Conservation (phyloP, 2,888 invertebrate species). For the Xestoiulus laeticollis region DNA sequence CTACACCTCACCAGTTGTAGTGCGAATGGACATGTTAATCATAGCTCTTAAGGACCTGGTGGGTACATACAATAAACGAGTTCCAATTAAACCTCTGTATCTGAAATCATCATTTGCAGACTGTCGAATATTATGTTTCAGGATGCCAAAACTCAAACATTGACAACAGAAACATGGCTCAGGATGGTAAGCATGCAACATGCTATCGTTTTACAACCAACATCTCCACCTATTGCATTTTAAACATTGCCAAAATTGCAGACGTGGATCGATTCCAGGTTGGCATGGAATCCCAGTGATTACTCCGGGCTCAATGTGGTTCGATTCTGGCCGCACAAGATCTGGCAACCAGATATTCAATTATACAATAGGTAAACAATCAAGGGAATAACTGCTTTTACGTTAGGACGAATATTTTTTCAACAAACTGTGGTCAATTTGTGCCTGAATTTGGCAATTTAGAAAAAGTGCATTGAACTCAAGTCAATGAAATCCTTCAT, state of each 20-base stretch:
- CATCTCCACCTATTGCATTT: no score
- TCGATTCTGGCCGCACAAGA: neutral
- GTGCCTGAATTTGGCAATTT: neutral
- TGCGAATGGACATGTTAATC: neutral
- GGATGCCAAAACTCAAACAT: conserved; percentile 42
- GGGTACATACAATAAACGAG: neutral
- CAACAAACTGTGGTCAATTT: neutral
- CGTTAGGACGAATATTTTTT: neutral
- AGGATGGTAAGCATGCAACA: neutral
- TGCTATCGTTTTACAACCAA: neutral
- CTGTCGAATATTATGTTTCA: neutral
- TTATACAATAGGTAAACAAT: neutral
- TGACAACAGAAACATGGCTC: conserved; percentile 43
- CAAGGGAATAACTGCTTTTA: neutral
- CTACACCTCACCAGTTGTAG: neutral
- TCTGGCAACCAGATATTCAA: neutral
- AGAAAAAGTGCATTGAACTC: no score
- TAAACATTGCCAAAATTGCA: neutral
- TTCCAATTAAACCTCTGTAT: neutral
- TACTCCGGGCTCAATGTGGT: neutral
- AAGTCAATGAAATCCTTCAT: neutral
- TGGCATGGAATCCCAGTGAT: neutral
- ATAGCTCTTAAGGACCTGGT: conserved; percentile 27
- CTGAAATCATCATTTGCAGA: no score
- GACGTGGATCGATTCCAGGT: neutral